Evolutionary conservation across 2,797 vertebrate species (phyloP).

Genomic region (Sebastes hubbsi): DNA sequence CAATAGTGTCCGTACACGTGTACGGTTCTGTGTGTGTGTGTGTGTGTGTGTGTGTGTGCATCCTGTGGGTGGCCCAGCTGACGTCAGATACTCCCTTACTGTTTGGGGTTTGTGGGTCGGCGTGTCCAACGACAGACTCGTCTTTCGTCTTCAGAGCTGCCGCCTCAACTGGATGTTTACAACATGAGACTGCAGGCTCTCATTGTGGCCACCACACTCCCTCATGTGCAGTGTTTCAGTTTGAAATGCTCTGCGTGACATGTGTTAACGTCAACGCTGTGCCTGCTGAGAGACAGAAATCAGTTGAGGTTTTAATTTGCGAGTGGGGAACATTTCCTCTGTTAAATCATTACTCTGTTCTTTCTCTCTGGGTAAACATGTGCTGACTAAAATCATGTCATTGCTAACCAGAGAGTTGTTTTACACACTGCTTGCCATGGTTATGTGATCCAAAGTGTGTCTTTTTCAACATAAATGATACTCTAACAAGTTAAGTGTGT

Average conservation of each 20-base stretch:
- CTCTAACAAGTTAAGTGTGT: not conserved
- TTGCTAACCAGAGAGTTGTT: not conserved
- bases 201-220: not conserved
- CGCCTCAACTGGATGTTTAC: constrained; percentile 40
- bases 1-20: not conserved
- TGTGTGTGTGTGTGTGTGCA: constrained; percentile 1
- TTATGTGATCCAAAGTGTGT: not conserved
- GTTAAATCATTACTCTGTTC: not conserved
- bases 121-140: constrained; percentile 16
- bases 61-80: constrained; percentile 32
- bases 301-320: not conserved
- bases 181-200: constrained; percentile 19
- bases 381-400: not conserved
- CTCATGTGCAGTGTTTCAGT: not conserved
- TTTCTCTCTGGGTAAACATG: not conserved
- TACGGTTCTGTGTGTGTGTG: not conserved
- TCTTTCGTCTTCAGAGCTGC: constrained; percentile 28
- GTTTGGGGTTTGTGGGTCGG: constrained; percentile 56
- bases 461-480: not conserved
- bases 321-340: no score
- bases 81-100: not conserved
- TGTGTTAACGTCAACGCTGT: not conserved
- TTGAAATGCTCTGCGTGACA: not conserved
- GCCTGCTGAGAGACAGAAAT: not conserved
- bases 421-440: not conserved